Conservation (phyloP, 2,797 vertebrate species). For the Clamator glandarius region DNA sequence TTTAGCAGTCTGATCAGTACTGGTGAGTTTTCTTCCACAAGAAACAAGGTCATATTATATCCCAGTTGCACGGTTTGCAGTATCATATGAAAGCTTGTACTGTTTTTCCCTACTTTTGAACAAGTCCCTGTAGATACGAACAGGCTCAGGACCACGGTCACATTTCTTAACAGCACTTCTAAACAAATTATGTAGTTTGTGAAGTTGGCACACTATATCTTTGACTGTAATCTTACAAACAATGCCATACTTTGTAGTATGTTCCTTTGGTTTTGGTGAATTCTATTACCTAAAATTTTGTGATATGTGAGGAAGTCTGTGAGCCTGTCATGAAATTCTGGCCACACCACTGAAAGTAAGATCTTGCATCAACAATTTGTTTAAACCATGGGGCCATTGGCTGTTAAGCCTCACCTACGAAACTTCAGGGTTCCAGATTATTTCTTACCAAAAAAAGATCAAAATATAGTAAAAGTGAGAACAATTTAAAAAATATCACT, state of each 20-base stretch:
- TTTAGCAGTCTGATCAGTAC: neutral
- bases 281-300: neutral
- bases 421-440: neutral
- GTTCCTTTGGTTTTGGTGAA: neutral
- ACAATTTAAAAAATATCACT: neutral
- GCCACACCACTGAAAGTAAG: neutral
- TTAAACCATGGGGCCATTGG: neutral
- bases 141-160: neutral
- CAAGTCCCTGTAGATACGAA: fast-evolving
- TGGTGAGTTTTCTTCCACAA: neutral
- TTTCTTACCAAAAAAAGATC: neutral
- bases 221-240: neutral
- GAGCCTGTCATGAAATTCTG: neutral
- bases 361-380: neutral
- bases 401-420: neutral
- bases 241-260: neutral
- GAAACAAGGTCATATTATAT: neutral
- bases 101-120: neutral
- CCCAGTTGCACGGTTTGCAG: neutral
- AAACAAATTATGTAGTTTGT: neutral
- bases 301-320: neutral
- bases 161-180: neutral
- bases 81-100: neutral
- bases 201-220: neutral
- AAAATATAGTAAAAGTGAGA: neutral